A percentile compares a stretch with the other conserved stretches of the same genome.
Evolutionary conservation across 2,888 invertebrate genomes (phyloP).

Genomic region (Mayetiola destructor): DNA sequence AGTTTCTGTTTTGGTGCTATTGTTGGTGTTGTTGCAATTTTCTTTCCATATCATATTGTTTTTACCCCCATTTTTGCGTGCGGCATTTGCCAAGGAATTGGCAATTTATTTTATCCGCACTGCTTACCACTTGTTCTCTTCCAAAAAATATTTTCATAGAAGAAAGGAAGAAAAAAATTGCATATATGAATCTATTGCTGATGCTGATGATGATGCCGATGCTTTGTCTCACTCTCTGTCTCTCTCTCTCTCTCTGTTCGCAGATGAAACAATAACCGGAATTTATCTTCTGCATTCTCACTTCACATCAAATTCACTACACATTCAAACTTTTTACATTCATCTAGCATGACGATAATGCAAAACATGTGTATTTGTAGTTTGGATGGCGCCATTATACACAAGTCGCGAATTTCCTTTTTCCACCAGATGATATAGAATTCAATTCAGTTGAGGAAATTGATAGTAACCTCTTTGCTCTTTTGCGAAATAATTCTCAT

Average conservation of each 20-base stretch:
- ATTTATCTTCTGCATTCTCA: background rate
- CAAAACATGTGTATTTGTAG: conserved; percentile 3
- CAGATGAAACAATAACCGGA: background rate
- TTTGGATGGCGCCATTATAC: conserved; percentile 7
- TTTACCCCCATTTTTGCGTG: too few species aligned
- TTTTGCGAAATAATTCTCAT: background rate
- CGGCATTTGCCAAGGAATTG: background rate
- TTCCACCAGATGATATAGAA: too few species aligned
- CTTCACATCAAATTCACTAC: background rate
- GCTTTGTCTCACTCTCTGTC: too few species aligned
- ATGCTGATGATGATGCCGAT: too few species aligned
- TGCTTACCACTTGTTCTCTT: background rate
- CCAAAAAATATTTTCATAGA: too few species aligned
- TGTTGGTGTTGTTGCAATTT: too few species aligned
- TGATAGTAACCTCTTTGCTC: background rate
- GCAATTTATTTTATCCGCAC: conserved; percentile 8
- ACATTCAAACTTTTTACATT: background rate
- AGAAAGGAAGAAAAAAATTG: too few species aligned
- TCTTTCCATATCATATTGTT: too few species aligned
- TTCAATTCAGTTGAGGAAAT: background rate
- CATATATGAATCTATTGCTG: too few species aligned
- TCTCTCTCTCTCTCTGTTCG: too few species aligned
- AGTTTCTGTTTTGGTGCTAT: too few species aligned
- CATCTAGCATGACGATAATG: conserved; percentile 12
- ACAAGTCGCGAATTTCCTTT: background rate